Percentiles rank a stretch among this genome's conserved stretches.
These are phyloP conservation scores for Periphyllus acericola DNA, from an alignment of 2,888 invertebrate genomes.

Conservation along the genomic window DNA sequence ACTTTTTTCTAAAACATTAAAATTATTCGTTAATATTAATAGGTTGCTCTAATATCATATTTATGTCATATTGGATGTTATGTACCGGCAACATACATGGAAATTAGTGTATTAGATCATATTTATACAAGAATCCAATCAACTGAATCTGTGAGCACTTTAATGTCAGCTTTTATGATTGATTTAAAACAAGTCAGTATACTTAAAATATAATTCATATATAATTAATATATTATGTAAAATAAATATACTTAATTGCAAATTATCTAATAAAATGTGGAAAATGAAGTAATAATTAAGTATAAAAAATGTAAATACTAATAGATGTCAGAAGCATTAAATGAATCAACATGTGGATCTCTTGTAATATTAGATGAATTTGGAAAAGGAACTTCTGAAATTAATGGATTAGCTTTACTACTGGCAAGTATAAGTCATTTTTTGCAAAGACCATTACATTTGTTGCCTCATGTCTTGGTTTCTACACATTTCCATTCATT, in stretches of 20 bases:
- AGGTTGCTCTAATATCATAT: conserved; percentile 79
- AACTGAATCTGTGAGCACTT: conserved; percentile 80
- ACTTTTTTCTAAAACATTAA: conserved; percentile 3
- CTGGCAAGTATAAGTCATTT: conserved; percentile 77
- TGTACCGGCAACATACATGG: conserved; percentile 82
- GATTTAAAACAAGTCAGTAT: conserved; percentile 82
- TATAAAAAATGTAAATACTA: background rate
- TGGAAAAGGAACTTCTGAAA: conserved; percentile 83
- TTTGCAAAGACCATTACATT: conserved; percentile 70
- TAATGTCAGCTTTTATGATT: conserved; percentile 86
- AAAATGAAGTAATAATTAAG: background rate
- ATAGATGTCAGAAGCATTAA: conserved; percentile 74
- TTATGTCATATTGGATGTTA: conserved; percentile 90
- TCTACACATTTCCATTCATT: conserved; percentile 83
- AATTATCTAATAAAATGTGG: background rate
- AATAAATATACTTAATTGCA: no score
- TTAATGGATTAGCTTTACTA: conserved; percentile 81
- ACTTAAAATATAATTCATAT: background rate
- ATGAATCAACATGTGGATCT: conserved; percentile 74
- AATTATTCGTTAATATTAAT: conserved; percentile 42
- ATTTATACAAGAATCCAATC: conserved; percentile 82
- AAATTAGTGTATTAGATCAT: conserved; percentile 77
- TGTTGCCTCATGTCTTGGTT: conserved; percentile 76
- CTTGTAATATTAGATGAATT: conserved; percentile 89
- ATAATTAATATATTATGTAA: no score